Conservation (phyloP, 2,797 vertebrate species). For the Gorsachius magnificus region DNA sequence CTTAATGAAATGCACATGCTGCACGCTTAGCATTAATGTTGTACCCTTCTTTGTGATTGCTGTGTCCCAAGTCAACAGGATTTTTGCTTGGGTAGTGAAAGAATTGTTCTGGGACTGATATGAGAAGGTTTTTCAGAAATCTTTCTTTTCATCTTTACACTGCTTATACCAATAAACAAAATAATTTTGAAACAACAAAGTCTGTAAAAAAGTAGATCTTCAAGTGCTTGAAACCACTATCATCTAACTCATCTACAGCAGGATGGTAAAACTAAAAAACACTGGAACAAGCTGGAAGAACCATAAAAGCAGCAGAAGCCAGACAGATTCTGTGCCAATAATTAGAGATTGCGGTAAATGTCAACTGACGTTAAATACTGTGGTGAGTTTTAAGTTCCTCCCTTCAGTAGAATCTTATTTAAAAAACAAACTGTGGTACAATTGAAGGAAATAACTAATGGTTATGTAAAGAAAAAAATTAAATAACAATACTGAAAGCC, state of each 20-base stretch:
- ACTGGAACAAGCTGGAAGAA: constrained; percentile 57
- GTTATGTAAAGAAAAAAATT: constrained; percentile 64
- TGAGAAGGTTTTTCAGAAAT: background rate
- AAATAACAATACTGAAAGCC: constrained; percentile 54
- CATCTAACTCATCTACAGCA: constrained; percentile 40
- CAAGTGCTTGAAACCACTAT: constrained; percentile 6
- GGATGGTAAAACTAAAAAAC: constrained; percentile 54
- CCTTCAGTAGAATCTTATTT: constrained; percentile 56
- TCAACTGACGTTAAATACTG: constrained; percentile 70
- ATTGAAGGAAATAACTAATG: constrained; percentile 71
- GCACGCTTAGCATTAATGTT: background rate
- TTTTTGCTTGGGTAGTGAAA: background rate
- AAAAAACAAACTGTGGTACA: constrained; percentile 62
- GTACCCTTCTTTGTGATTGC: background rate
- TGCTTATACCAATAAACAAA: constrained; percentile 7
- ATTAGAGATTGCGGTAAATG: constrained; percentile 69
- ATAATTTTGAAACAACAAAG: background rate
- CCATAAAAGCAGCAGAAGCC: constrained; percentile 66
- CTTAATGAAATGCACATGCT: background rate
- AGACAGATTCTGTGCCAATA: constrained; percentile 67
- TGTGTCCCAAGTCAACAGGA: background rate
- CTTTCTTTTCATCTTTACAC: background rate
- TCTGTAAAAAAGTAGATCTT: constrained; percentile 12
- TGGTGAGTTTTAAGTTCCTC: constrained; percentile 63
- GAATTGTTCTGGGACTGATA: background rate